A percentile compares a stretch with the other conserved stretches of the same genome.
Evolutionary conservation across 2,113 vertebrate species (phyloP).

Genomic region (Pelvicachromis taeniatus): DNA sequence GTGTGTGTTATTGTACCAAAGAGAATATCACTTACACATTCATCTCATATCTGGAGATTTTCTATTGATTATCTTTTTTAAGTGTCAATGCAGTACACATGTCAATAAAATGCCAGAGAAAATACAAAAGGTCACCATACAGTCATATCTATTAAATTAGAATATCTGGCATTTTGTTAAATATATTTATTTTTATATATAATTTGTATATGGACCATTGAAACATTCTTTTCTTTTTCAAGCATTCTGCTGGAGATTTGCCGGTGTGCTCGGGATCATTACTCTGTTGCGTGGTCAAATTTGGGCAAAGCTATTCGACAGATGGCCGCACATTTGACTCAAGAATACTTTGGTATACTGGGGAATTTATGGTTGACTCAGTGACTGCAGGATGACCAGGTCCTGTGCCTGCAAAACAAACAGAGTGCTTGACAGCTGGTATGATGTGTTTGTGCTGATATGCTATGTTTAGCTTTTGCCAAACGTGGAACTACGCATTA

Average conservation of each 20-base stretch:
- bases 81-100: not conserved
- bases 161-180: not conserved
- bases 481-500: not conserved
- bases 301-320: not conserved
- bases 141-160: not conserved
- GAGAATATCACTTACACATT: not conserved
- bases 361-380: not conserved
- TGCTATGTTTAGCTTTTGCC: not conserved
- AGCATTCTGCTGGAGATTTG: not conserved
- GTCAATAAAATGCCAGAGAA: not conserved
- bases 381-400: not conserved
- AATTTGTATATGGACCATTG: not conserved
- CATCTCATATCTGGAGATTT: not conserved
- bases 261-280: not conserved
- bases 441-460: not conserved
- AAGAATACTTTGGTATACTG: not conserved
- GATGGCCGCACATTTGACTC: not conserved
- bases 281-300: not conserved
- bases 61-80: not conserved
- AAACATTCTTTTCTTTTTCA: not conserved
- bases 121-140: not conserved
- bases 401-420: not conserved
- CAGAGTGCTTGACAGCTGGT: not conserved
- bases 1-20: not conserved
- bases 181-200: not conserved